Evolutionary conservation across 2,113 vertebrate species (phyloP).

Genomic region (Anseranas semipalmata): DNA sequence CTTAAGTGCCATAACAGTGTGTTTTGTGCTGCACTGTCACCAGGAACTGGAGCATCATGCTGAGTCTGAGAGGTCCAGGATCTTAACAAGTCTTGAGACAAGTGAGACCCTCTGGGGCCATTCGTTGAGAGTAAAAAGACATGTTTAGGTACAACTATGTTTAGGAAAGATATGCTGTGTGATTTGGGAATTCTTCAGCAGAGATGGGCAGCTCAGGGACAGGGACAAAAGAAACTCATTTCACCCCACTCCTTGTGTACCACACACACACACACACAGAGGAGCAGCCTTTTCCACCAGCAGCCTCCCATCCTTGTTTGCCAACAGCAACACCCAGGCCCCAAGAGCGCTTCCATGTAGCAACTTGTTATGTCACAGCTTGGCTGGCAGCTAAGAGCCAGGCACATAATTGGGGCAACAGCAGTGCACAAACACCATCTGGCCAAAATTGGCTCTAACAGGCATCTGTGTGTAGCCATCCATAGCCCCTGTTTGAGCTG

Average conservation of each 20-base stretch:
- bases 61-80: neutral
- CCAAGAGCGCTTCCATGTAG: neutral
- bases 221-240: neutral
- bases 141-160: neutral
- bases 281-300: neutral
- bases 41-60: neutral
- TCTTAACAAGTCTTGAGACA: neutral
- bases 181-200: neutral
- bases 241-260: neutral
- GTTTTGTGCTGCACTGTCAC: neutral
- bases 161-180: fast-evolving
- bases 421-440: constrained; percentile 38
- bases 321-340: neutral
- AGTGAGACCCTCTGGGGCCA: neutral
- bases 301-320: neutral
- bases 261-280: neutral
- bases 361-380: constrained; percentile 15
- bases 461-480: neutral
- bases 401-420: constrained; percentile 17
- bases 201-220: neutral
- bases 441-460: neutral
- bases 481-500: neutral
- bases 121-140: neutral
- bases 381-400: constrained; percentile 35
- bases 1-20: neutral